Percentiles rank a stretch among this genome's conserved stretches.
Conservation (phyloP, 1,140 invertebrate species). For the Popillia japonica region DNA sequence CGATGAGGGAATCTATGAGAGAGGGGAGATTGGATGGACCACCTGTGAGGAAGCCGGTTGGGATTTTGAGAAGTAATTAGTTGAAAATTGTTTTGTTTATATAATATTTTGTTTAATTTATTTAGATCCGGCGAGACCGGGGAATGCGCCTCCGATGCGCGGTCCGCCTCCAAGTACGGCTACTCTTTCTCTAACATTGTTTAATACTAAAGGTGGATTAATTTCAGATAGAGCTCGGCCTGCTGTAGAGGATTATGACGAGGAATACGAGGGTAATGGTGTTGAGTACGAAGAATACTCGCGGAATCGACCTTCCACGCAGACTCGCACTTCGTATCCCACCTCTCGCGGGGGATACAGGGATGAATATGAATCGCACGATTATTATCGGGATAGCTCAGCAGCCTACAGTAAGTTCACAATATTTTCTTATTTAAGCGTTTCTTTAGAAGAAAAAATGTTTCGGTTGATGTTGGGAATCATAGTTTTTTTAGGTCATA, state of each 20-base stretch:
- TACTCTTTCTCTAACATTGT: constrained; percentile 58
- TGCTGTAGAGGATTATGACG: constrained; percentile 77
- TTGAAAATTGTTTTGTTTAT: neutral
- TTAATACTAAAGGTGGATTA: constrained; percentile 81
- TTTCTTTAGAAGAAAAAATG: neutral
- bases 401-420: constrained; percentile 46
- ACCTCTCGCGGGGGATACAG: constrained; percentile 49
- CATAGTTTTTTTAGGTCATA: neutral
- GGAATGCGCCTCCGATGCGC: constrained; percentile 60
- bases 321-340: constrained; percentile 35
- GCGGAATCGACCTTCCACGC: neutral
- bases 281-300: constrained; percentile 46
- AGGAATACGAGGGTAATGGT: constrained; percentile 48
- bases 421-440: neutral
- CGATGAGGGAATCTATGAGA: constrained; percentile 67
- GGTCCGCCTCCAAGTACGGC: constrained; percentile 62
- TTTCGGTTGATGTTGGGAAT: neutral
- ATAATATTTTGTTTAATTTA: neutral
- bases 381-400: constrained; percentile 51
- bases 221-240: constrained; percentile 81
- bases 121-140: constrained; percentile 46
- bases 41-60: constrained; percentile 50
- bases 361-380: constrained; percentile 47
- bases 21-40: constrained; percentile 44
- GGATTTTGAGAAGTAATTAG: constrained; percentile 41